A percentile compares a stretch with the other conserved stretches of the same genome.
Evolutionary conservation across 2,888 invertebrate genomes (phyloP).

Genomic region (Drosophila phalerata): DNA sequence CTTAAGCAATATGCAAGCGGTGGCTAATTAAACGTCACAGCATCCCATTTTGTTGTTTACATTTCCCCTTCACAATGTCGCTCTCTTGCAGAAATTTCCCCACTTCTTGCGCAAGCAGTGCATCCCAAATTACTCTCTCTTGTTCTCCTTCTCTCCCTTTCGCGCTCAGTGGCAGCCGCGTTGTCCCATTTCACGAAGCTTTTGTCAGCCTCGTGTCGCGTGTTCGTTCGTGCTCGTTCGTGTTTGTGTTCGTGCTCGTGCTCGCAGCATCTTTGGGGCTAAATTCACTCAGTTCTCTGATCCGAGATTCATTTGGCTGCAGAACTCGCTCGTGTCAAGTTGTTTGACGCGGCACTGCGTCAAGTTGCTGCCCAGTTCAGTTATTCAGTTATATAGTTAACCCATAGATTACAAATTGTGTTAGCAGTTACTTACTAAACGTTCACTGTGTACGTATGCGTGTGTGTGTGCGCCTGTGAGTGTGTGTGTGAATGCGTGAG

Average conservation of each 20-base stretch:
- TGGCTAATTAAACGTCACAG: conserved; percentile 82
- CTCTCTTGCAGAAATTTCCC: conserved; percentile 41
- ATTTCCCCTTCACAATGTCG: conserved; percentile 59
- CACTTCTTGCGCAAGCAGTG: conserved; percentile 38
- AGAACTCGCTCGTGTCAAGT: conserved; percentile 81
- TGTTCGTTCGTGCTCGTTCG: conserved; percentile 2
- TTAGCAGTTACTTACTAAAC: conserved; percentile 52
- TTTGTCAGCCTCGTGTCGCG: conserved; percentile 22
- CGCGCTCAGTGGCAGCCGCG: conserved; percentile 7
- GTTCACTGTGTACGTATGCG: conserved; percentile 33
- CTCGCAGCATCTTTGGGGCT: conserved; percentile 76
- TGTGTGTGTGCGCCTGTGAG: conserved; percentile 19
- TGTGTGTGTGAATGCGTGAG: conserved; percentile 27
- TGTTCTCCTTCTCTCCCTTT: neutral
- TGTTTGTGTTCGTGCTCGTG: conserved; percentile 5
- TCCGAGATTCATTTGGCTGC: conserved; percentile 82
- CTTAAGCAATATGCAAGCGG: conserved; percentile 77
- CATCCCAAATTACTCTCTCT: conserved; percentile 15
- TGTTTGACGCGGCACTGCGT: conserved; percentile 59
- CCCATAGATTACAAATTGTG: conserved; percentile 64
- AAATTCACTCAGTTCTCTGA: conserved; percentile 49
- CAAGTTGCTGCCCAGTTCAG: conserved; percentile 37
- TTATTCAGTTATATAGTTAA: conserved; percentile 56
- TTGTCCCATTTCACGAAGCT: conserved; percentile 55
- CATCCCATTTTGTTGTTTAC: conserved; percentile 71